Base-by-base conservation (phyloP, 2,113 vertebrate genomes). In the Siphamia tubifer region DNA sequence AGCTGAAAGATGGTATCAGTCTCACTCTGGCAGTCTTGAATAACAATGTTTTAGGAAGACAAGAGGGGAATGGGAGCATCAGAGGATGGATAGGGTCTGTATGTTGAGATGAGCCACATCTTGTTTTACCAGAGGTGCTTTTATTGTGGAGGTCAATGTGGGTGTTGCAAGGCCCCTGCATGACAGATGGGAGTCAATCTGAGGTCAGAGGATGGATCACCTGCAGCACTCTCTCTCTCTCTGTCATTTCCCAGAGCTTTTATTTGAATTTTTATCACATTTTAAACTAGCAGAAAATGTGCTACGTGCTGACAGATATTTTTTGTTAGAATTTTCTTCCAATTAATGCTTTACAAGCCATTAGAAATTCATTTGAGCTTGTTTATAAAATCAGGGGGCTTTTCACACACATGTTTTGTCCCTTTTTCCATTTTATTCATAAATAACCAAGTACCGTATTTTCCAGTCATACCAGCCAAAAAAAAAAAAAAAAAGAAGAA, bases 101-200 rank as follows among this genome's bases (percentile, higher is more conserved):
- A n/a, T n/a, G n/a, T n/a, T n/a, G n/a, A 74, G 71, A 28, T 38
- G 55, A 44, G n/a, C 42, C 28, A 39, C 31, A 51, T 51, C 27
- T 10, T 44, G 20, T 32, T 13, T 8, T 15, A n/a, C 54, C 20
- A 47, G 32, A 48, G 34, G 36, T 11, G 51, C 40, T 45, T 48
- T 20, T 6, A 6, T 47, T 62, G 38, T 67, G 51, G 21, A 16
- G 38, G 40, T 55, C 48, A 69, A 23, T 4, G 28, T 45, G 56
- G 35, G 24, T 52, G 42, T 39, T 53, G 54, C 19, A 39, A 51
- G 8, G 15, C 35, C 2, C n/a, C 16, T 54, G 53, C 8, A 7
- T 65, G 48, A 76, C 35, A 66, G 69, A 70, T 57, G 69, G 65
- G 65, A 43, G 69, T 78, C 61, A 72, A 30, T 56, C 55, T 74